phyloP scores from a whole-genome alignment of 1,140 invertebrate genomes.

The Phenacoccus solenopsis region DNA sequence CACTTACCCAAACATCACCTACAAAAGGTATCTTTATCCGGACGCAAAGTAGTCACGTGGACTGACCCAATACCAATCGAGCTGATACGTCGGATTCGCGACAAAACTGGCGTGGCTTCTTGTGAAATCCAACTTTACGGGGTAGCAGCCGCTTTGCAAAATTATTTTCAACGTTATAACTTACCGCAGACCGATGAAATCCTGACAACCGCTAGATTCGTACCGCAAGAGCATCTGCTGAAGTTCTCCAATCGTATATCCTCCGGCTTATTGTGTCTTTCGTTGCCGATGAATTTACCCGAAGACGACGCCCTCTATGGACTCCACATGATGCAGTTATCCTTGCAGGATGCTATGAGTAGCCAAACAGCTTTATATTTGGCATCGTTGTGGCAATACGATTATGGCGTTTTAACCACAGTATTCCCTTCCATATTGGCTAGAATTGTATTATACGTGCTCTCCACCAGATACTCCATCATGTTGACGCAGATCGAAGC shows the following conservation, averaged over 20 bases:
- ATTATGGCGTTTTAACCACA: conserved; percentile 49
- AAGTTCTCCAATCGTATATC: conserved; percentile 19
- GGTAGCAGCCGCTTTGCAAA: conserved; percentile 46
- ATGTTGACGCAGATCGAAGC: conserved; percentile 51
- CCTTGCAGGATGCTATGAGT: conserved; percentile 22
- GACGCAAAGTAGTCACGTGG: conserved; percentile 63
- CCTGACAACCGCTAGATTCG: conserved; percentile 42
- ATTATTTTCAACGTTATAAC: conserved; percentile 43
- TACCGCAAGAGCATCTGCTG: conserved; percentile 39
- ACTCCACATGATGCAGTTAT: conserved; percentile 23
- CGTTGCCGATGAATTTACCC: conserved; percentile 40
- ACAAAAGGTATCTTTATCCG: conserved; percentile 55
- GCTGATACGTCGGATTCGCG: conserved; percentile 40
- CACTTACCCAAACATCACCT: conserved; percentile 35
- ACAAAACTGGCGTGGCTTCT: conserved; percentile 45
- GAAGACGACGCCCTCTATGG: conserved; percentile 34
- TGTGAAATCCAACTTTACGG: conserved; percentile 53
- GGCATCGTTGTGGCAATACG: conserved; percentile 50
- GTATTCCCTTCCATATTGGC: conserved; percentile 51
- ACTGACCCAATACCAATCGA: conserved; percentile 48
- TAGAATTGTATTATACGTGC: conserved; percentile 51
- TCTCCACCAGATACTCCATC: conserved; percentile 56
- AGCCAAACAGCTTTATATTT: conserved; percentile 52
- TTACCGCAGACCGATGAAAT: conserved; percentile 36
- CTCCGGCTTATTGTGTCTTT: conserved; percentile 42